Evolutionary conservation across 2,888 invertebrate genomes (phyloP), one percentile per base, ranked within the genome.

Genomic region (Drosophila phalerata): DNA sequence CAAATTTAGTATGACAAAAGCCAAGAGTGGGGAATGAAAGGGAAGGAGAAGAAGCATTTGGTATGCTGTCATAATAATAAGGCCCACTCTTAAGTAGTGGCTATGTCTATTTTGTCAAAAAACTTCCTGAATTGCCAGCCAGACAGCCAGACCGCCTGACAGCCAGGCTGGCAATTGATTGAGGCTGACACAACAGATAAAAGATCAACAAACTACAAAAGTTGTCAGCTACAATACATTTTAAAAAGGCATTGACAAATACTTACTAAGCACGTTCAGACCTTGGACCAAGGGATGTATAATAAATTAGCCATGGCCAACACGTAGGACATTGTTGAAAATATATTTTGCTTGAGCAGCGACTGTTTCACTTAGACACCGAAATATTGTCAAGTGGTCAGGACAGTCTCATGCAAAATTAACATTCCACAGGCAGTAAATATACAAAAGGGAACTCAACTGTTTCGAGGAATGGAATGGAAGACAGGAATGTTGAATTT

Each of bases 251-350:
- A 45, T 61, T 65, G 76, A 17, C 47, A 75, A 52, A 74, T 47
- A 37, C 37, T 37, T 47, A 37, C 37, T n/a, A 61, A 22, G 60
- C 67, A 53, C 61, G 15, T 22, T 10, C 22, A 38, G 43, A 34
- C 19, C 51, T 13, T 25, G 42, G 22, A n/a, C 45, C 57, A 53
- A 10, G 64, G 61, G 74, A 63, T 64, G 65, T 65, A 81, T 85
- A 79, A 87, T 79, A 89, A 89, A 84, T 84, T 89, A 82, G 69
- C 83, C 60, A 89, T 89, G 90, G 80, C 88, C 69, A 55, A 69
- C 83, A 84, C 83, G 83, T 84, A 85, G 83, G 30, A 17, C n/a
- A 28, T 34, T 68, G 58, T 32, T 30, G 30, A 73, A 87, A 81
- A 65, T 78, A 80, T 22, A 22, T 47, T 56, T 69, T 77, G 74